Evolutionary conservation across 2,888 invertebrate genomes (phyloP).

Genomic region (Imbricaverruca yamaguchii): DNA sequence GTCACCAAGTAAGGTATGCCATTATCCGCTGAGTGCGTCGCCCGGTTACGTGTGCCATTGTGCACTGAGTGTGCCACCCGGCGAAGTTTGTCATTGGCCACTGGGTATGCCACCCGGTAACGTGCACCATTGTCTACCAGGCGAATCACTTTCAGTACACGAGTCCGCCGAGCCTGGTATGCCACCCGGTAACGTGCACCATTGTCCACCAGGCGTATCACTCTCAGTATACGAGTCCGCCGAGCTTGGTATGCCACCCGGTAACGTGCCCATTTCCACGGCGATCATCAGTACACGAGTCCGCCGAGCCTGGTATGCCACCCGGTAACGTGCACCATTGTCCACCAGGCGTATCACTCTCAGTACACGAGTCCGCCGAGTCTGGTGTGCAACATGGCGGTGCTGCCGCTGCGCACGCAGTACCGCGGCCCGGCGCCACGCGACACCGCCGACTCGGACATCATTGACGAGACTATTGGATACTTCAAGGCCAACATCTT

Average conservation of each 20-base stretch:
- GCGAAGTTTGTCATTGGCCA: too few relatives aligned
- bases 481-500: slow-evolving; percentile 99
- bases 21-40: too few relatives aligned
- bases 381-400: slow-evolving; percentile 82
- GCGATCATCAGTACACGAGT: slow-evolving; percentile 82
- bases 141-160: slow-evolving; percentile 92
- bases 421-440: slow-evolving; percentile 87
- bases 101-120: too few relatives aligned
- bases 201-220: slow-evolving; percentile 76
- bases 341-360: slow-evolving; percentile 88
- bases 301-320: too few relatives aligned
- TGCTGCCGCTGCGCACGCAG: slow-evolving; percentile 82
- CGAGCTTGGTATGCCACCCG: slow-evolving; percentile 67
- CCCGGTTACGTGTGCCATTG: too few relatives aligned
- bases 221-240: slow-evolving; percentile 69
- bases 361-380: slow-evolving; percentile 63
- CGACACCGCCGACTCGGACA: slow-evolving; percentile 63
- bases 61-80: too few relatives aligned
- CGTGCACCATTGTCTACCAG: slow-evolving; percentile 56
- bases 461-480: slow-evolving; percentile 93
- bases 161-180: slow-evolving; percentile 61
- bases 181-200: slow-evolving; percentile 61
- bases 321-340: slow-evolving; percentile 20
- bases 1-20: slow-evolving; percentile 61
- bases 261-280: too few relatives aligned